Evolutionary conservation across 2,888 invertebrate species (phyloP), one percentile per base, ranked within the genome.

Genomic region (Fissipunctia ypsillon): DNA sequence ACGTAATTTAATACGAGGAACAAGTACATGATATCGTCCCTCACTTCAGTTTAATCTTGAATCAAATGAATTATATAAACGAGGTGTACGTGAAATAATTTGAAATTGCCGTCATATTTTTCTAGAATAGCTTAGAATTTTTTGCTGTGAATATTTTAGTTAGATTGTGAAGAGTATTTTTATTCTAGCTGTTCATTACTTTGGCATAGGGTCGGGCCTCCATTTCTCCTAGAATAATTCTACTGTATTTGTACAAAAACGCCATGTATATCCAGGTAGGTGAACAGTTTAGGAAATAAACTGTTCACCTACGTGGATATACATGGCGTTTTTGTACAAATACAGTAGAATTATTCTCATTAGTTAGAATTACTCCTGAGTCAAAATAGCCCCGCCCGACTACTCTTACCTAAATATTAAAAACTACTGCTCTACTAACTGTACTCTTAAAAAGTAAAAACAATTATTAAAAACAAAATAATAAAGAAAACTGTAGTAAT

Each of bases 51-150:
- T 75, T 87, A 84, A 87, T 87, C 87, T 87, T 73, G 80, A 87
- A 86, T 87, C 87, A 83, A 84, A 87, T 87, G 76, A 80, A 87
- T 87, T 84, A 84, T 86, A 76, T 74, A 87, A 80, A 84, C 79
- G 76, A 64, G 66, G 6, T 57, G 73, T 87, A 87, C 87, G 88
- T 87, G 87, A 83, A 87, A 86, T 84, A 77, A 86, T 87, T 87
- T 79, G 41, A 78, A 86, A 84, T 67, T 74, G 69, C 71, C 61
- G 57, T 66, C 64, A 81, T 76, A 78, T 72, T 75, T 69, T 80
- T 72, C 60, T 56, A 60, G 22, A 56, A 59, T 56, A 61, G 31
- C 31, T 43, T 56, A 57, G 43, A 76, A 59, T 65, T 69, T 67
- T 63, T 7, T 22, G 2, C 28, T 70, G 25, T 69, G 57, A 41